phyloP scores from a whole-genome alignment of 35 echinoderm and acorn worm species.

The Diadema setosum region DNA sequence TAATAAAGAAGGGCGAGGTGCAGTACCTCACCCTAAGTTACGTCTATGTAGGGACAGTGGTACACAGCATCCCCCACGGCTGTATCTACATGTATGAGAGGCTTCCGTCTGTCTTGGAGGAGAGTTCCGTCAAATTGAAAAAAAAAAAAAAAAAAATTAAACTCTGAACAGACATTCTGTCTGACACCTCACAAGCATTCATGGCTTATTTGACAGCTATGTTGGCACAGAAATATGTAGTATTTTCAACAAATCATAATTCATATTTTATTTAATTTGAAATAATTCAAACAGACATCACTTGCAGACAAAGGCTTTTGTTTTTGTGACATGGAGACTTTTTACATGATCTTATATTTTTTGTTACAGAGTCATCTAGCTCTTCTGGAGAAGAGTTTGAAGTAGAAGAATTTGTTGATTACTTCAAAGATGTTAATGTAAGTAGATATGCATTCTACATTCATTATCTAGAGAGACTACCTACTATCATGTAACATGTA shows the following conservation, averaged over 20 bases:
- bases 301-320: not conserved
- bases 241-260: not conserved
- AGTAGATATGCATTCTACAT: not conserved
- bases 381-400: constrained; percentile 31
- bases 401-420: constrained; percentile 47
- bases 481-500: not conserved
- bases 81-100: too few species aligned
- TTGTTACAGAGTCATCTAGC: not conserved
- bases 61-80: too few species aligned
- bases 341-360: not conserved
- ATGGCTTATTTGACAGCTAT: not conserved
- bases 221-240: not conserved
- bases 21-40: too few species aligned
- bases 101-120: too few species aligned
- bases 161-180: too few species aligned
- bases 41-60: too few species aligned
- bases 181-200: too few species aligned
- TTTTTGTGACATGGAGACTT: not conserved
- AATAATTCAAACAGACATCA: not conserved
- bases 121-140: too few species aligned
- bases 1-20: too few species aligned
- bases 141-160: too few species aligned
- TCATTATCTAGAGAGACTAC: not conserved
- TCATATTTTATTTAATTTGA: not conserved
- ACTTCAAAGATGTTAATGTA: constrained; percentile 38